Percentiles rank a stretch among this genome's conserved stretches.
phyloP scores from a whole-genome alignment of 2,797 vertebrate species.

The Carapus acus region DNA sequence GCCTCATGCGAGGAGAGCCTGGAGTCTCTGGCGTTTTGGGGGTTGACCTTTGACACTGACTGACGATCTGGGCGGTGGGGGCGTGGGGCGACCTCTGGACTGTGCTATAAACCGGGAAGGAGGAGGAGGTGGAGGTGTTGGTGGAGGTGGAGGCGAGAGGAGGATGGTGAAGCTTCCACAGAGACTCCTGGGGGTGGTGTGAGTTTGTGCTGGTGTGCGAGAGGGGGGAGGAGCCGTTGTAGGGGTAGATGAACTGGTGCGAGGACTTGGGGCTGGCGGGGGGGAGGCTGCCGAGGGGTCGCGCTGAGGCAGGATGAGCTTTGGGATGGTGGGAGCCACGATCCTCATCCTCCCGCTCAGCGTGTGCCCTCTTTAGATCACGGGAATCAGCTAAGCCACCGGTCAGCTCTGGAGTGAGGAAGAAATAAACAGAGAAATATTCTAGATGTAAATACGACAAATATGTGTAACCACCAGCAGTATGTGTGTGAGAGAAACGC shows the following conservation, averaged over 20 bases:
- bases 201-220: slow-evolving; percentile 57
- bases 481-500: too few species aligned
- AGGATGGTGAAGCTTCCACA: slow-evolving; percentile 60
- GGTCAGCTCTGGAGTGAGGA: slow-evolving; percentile 49
- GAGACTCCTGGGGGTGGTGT: slow-evolving; percentile 59
- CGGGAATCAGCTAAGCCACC: slow-evolving; percentile 44
- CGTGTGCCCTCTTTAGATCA: slow-evolving; percentile 56
- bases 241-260: slow-evolving; percentile 68
- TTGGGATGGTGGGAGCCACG: slow-evolving; percentile 68
- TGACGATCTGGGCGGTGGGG: slow-evolving; percentile 59
- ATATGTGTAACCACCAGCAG: too few species aligned
- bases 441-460: too few species aligned
- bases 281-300: slow-evolving; percentile 58
- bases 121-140: slow-evolving; percentile 48
- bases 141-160: slow-evolving; percentile 52
- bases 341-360: slow-evolving; percentile 64
- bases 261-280: slow-evolving; percentile 68
- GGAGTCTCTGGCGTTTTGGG: slow-evolving; percentile 64
- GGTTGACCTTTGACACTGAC: slow-evolving; percentile 61
- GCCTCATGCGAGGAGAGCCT: slow-evolving; percentile 58
- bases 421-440: slow-evolving; percentile 6
- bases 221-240: slow-evolving; percentile 73
- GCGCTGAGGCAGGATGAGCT: slow-evolving; percentile 60
- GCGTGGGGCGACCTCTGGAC: slow-evolving; percentile 67
- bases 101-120: slow-evolving; percentile 53